phyloP scores from a whole-genome alignment of 2,888 invertebrate species.

The Caenorhabditis becei region DNA sequence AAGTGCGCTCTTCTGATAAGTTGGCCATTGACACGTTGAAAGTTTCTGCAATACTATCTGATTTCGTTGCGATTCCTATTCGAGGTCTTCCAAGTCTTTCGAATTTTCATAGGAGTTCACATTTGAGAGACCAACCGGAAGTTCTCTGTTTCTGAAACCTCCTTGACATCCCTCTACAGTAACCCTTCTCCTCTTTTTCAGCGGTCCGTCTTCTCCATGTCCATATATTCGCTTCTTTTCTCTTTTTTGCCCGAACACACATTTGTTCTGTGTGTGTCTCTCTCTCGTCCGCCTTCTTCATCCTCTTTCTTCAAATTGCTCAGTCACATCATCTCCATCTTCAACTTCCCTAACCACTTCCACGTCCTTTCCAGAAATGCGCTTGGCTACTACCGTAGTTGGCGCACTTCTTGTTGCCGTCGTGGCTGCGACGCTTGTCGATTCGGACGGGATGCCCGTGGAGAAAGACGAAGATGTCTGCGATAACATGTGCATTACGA shows the following conservation, averaged over 20 bases:
- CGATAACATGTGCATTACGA: constrained; percentile 27
- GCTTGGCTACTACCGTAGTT: constrained; percentile 10
- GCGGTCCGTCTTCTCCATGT: no score
- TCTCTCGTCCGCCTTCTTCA: neutral
- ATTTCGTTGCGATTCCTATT: no score
- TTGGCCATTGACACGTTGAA: no score
- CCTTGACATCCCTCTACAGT: no score
- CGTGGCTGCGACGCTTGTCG: neutral
- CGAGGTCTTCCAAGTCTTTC: no score
- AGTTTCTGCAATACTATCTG: no score
- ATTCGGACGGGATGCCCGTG: constrained; percentile 19
- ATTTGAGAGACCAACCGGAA: no score
- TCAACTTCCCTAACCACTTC: neutral
- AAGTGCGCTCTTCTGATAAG: no score
- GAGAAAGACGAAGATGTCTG: constrained; percentile 36
- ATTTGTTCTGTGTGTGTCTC: neutral
- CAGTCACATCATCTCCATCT: constrained; percentile 5
- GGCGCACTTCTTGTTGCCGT: neutral
- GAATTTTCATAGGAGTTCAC: no score
- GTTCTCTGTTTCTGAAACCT: no score
- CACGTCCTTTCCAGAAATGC: constrained; percentile 3
- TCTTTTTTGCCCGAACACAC: neutral
- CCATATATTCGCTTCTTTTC: neutral
- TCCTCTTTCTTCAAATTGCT: neutral
- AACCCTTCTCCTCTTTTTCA: no score